Conservation (phyloP, 1,140 invertebrate genomes). For the Aphaenogaster rudis region DNA sequence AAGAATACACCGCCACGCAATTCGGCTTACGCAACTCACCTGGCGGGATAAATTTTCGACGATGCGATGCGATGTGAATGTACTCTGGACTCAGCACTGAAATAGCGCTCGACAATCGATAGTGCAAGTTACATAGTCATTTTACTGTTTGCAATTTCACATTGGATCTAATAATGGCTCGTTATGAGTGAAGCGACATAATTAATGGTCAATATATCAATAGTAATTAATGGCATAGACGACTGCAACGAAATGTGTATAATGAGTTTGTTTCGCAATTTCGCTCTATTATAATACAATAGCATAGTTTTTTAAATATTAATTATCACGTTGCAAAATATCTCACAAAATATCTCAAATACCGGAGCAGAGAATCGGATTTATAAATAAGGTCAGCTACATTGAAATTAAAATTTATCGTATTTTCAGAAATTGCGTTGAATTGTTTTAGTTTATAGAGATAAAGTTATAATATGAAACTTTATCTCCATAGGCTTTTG, state of each 20-base stretch:
- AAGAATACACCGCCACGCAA: constrained; percentile 13
- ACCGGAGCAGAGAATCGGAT: background rate
- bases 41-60: constrained; percentile 31
- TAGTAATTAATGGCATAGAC: constrained; percentile 37
- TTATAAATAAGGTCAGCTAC: background rate
- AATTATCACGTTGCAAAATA: background rate
- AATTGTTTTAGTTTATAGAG: background rate
- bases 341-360: background rate
- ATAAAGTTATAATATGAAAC: background rate
- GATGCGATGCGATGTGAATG: background rate
- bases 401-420: background rate
- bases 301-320: background rate
- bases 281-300: background rate
- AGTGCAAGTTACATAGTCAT: background rate
- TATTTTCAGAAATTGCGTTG: background rate
- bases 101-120: constrained; percentile 14
- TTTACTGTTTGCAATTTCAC: constrained; percentile 35
- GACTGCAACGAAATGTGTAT: constrained; percentile 11
- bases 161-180: constrained; percentile 42
- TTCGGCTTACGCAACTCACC: background rate
- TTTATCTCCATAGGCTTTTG: background rate
- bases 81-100: background rate
- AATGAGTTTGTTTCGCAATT: constrained; percentile 42
- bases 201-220: constrained; percentile 34
- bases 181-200: constrained; percentile 4